phyloP scores from a whole-genome alignment of 1,140 invertebrate genomes.

The Drosophila mojavensis region DNA sequence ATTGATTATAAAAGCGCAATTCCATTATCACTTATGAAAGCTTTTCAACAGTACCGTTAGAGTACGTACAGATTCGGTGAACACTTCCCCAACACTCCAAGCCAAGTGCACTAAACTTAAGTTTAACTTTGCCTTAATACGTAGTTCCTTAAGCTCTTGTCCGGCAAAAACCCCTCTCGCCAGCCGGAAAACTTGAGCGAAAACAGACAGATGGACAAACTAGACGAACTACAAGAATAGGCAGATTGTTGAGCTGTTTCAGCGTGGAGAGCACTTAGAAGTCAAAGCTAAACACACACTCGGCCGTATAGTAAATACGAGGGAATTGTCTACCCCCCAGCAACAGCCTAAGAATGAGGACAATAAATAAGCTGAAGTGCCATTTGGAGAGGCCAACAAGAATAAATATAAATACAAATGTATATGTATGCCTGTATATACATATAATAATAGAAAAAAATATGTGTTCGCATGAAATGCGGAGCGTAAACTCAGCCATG shows the following conservation, averaged over 20 bases:
- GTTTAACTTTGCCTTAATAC: neutral
- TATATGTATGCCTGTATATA: neutral
- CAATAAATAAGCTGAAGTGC: constrained; percentile 69
- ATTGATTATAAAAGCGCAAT: constrained; percentile 17
- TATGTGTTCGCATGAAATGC: constrained; percentile 35
- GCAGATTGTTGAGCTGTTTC: constrained; percentile 51
- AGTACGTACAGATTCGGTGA: neutral
- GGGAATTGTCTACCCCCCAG: neutral
- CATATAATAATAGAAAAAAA: constrained; percentile 10
- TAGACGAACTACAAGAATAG: constrained; percentile 13
- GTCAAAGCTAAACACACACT: constrained; percentile 30
- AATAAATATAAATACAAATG: constrained; percentile 50
- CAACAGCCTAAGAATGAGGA: constrained; percentile 32
- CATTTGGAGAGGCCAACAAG: constrained; percentile 48
- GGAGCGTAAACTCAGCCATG: neutral
- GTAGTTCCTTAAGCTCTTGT: constrained; percentile 27
- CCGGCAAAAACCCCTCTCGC: constrained; percentile 13
- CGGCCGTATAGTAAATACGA: constrained; percentile 13
- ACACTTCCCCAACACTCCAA: constrained; percentile 17
- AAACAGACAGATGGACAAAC: constrained; percentile 9
- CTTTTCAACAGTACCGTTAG: neutral
- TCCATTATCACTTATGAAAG: constrained; percentile 3
- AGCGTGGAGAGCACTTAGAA: constrained; percentile 34
- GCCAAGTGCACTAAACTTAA: constrained; percentile 26
- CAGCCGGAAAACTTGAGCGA: constrained; percentile 25